Evolutionary conservation across 2,113 vertebrate genomes (phyloP), one percentile per base, ranked within the genome.

Genomic region (Microcebus griseorufus): DNA sequence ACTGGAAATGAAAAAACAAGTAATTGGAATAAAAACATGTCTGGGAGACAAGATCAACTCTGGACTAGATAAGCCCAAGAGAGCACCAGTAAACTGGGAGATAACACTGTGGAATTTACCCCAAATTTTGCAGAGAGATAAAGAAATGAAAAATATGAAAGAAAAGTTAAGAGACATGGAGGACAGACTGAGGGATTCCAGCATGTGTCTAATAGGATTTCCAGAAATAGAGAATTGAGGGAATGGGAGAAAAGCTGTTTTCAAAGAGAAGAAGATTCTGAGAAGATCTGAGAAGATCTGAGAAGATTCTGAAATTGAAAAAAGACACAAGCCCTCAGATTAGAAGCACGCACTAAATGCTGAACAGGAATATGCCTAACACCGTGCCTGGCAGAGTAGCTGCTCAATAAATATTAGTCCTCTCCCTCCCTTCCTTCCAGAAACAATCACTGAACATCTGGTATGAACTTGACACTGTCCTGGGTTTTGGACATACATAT

Each of bases 1-100:
- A 42, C 12, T 60, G 78, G 48, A 95, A 73, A 79, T 88, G 58
- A 87, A 90, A 93, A 87, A 73, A 67, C 76, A 82, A 88, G 79
- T 13, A 32, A 92, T 23, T 69, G 67, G 67, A 72, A 78, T 81
- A 85, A 78, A 94, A 72, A 53, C 53, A 42, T 39, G 69, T 72
- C 73, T 62, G 58, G 14, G 51, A 83, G 70, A 84, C 16, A 75
- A 70, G 87, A 88, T 80, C 3, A 65, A 2, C 37, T 93, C 10
- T 83, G 60, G 34, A 67, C 23, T 88, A 72, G 32, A 27, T 75
- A 4, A 55, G 29, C 58, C 39, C 67, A 76, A 75, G 45, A 85
- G 1, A 76, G 9, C 23, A 42, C 62, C 34, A 45, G 29, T 39
- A 22, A 90, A 84, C 53, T 67, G 51, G 48, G 55, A 65, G 29